A percentile compares a stretch with the other conserved stretches of the same genome.
These are phyloP conservation scores for Zosterops hypoxanthus DNA, from an alignment of 2,113 vertebrate species.

Conservation along the genomic window DNA sequence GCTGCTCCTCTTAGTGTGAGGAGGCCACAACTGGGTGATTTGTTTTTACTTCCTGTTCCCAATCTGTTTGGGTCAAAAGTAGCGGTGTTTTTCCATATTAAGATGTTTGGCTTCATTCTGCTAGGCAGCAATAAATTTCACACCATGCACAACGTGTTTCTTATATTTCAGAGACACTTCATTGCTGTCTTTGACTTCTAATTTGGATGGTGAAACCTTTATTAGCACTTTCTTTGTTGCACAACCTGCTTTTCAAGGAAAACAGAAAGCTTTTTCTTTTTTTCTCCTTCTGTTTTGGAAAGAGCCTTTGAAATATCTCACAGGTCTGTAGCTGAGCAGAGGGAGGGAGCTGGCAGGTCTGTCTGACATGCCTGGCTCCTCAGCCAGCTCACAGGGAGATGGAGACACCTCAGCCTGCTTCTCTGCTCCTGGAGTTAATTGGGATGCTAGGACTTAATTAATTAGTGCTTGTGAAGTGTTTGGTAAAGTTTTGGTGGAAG, in stretches of 20 bases:
- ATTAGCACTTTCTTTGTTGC: slow-evolving; percentile 27
- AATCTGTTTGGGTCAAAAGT: slow-evolving; percentile 71
- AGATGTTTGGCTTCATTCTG: slow-evolving; percentile 57
- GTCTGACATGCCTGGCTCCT: neutral
- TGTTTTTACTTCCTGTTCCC: slow-evolving; percentile 75
- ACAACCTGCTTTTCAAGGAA: slow-evolving; percentile 51
- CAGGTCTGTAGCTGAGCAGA: neutral
- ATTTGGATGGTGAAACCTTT: slow-evolving; percentile 57
- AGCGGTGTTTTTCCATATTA: slow-evolving; percentile 71
- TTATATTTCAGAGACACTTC: slow-evolving; percentile 62
- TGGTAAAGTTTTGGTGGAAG: neutral
- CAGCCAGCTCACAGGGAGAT: neutral
- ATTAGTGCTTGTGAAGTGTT: neutral
- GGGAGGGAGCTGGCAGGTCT: neutral
- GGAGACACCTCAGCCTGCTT: neutral
- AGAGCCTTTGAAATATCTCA: neutral
- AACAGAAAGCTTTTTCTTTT: neutral
- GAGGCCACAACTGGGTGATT: slow-evolving; percentile 67
- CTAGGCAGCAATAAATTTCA: slow-evolving; percentile 67
- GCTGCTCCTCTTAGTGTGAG: neutral
- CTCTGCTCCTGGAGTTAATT: neutral
- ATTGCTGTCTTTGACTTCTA: slow-evolving; percentile 70
- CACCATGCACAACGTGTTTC: slow-evolving; percentile 1
- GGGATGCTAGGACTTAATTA: neutral
- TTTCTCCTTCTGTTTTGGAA: slow-evolving; percentile 49